Conservation (phyloP, 2,797 vertebrate genomes). For the Furcifer pardalis region DNA sequence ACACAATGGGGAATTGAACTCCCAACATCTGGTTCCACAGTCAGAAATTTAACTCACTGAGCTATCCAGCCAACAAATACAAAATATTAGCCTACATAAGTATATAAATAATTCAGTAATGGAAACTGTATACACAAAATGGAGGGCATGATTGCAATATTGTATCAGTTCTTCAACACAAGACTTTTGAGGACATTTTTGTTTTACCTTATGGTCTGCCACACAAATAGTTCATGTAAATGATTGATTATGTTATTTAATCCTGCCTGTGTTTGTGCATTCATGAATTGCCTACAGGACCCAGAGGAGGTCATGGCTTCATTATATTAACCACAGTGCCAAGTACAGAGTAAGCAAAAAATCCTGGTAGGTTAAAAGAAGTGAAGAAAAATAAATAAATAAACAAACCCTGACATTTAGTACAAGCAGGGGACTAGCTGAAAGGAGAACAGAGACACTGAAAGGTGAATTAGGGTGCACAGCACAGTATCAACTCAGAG, state of each 20-base stretch:
- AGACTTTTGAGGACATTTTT: not conserved
- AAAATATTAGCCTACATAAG: too few relatives aligned
- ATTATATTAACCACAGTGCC: conserved; percentile 12
- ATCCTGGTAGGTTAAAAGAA: conserved; percentile 9
- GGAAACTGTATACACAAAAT: not conserved
- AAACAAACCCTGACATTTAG: not conserved
- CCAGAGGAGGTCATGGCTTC: conserved; percentile 1
- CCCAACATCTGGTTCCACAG: too few relatives aligned
- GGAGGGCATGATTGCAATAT: not conserved
- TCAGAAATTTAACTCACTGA: too few relatives aligned
- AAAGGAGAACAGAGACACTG: not conserved
- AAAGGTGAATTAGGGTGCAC: conserved; percentile 11
- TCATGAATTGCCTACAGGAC: conserved; percentile 10
- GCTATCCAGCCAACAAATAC: too few relatives aligned
- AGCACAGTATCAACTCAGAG: conserved; percentile 8
- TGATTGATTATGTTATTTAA: conserved; percentile 26
- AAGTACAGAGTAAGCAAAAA: conserved; percentile 3
- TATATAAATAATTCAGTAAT: not conserved
- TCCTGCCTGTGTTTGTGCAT: not conserved
- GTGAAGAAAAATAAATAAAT: not conserved
- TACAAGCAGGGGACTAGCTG: not conserved
- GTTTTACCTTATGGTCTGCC: not conserved
- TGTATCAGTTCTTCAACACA: not conserved
- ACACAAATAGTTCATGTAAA: conserved; percentile 3
- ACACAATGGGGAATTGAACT: too few relatives aligned